Conservation (phyloP, 2,888 invertebrate genomes). For the Druceiella hillmani region DNA sequence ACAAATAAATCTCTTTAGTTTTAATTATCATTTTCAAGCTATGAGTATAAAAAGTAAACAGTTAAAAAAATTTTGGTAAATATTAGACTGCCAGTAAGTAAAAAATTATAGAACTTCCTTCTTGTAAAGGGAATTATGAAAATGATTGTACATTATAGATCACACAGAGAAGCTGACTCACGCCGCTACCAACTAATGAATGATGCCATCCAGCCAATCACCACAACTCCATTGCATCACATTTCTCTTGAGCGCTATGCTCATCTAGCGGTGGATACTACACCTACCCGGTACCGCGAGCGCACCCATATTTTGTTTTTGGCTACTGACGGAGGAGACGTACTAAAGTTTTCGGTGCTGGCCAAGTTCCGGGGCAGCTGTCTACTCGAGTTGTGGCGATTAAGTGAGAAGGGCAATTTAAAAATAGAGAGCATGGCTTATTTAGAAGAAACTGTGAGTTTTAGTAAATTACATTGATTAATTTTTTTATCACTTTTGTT, state of each 20-base stretch:
- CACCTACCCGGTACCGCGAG: conserved; percentile 64
- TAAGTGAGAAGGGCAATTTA: conserved; percentile 49
- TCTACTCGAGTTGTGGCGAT: conserved; percentile 78
- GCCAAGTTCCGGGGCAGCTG: conserved; percentile 69
- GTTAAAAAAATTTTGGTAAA: too few species aligned
- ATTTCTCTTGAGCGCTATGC: conserved; percentile 66
- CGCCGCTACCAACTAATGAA: conserved; percentile 85
- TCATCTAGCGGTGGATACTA: conserved; percentile 77
- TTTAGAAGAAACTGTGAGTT: conserved; percentile 68
- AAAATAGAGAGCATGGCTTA: conserved; percentile 68
- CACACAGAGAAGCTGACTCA: conserved; percentile 55
- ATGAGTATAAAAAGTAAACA: too few species aligned
- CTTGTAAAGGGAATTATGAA: too few species aligned
- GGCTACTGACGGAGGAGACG: conserved; percentile 66
- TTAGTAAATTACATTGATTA: too few species aligned
- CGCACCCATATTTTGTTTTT: conserved; percentile 76
- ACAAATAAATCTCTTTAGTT: too few species aligned
- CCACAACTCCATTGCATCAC: conserved; percentile 63
- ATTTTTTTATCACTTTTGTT: not conserved
- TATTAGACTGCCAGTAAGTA: too few species aligned
- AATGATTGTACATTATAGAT: too few species aligned
- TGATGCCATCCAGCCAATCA: conserved; percentile 71
- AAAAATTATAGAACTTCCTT: too few species aligned
- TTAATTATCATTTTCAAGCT: too few species aligned
- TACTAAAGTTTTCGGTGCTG: conserved; percentile 76